Evolutionary conservation across 2,113 vertebrate genomes (phyloP).

Genomic region (Myiopsitta monachus): DNA sequence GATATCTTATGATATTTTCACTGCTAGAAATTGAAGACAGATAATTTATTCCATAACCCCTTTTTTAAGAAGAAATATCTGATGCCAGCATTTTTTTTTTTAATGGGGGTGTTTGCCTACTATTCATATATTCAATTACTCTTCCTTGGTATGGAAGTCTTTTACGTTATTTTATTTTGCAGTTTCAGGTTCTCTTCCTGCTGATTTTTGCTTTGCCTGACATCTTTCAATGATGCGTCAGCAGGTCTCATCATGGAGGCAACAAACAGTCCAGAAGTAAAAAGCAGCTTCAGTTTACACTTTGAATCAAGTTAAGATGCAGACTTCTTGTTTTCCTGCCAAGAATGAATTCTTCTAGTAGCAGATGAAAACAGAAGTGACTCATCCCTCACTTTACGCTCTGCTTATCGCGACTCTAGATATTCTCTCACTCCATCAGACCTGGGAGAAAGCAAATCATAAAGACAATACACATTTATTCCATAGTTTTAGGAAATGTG

Average conservation of each 20-base stretch:
- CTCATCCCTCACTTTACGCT: not conserved
- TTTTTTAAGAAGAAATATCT: not conserved
- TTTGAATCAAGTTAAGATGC: constrained; percentile 12
- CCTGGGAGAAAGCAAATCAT: not conserved
- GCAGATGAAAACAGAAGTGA: not conserved
- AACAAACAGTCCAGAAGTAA: constrained; percentile 4
- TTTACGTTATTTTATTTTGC: constrained; percentile 55
- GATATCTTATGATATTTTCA: not conserved
- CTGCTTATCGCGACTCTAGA: not conserved
- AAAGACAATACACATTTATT: not conserved
- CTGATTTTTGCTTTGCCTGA: constrained; percentile 51
- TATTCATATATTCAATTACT: constrained; percentile 63
- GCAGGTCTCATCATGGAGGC: not conserved
- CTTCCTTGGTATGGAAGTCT: constrained; percentile 30
- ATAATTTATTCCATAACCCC: not conserved
- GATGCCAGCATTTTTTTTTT: not conserved
- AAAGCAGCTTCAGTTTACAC: not conserved
- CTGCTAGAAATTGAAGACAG: constrained; percentile 19
- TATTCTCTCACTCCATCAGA: not conserved
- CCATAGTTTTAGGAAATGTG: not conserved
- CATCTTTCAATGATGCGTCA: constrained; percentile 55
- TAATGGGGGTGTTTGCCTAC: not conserved
- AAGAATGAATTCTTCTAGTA: not conserved
- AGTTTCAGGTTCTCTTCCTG: constrained; percentile 47
- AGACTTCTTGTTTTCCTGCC: not conserved